A percentile compares a stretch with the other conserved stretches of the same genome.
These are phyloP conservation scores for Glossosoma conforme DNA, from an alignment of 1,140 invertebrate species.

Conservation along the genomic window DNA sequence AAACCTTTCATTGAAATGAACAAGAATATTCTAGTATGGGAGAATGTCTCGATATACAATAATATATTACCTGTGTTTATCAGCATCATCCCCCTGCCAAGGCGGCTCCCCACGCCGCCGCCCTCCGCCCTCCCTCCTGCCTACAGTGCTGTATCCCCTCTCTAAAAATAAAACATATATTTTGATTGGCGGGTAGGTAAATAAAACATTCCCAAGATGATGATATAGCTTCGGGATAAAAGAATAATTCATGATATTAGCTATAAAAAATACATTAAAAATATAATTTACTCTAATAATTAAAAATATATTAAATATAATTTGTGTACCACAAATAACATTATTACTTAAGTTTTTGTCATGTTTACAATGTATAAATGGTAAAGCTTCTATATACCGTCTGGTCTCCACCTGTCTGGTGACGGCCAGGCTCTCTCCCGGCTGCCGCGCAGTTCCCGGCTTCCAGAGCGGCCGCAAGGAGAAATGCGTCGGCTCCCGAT, in stretches of 20 bases:
- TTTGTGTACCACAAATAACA: no score
- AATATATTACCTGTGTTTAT: constrained; percentile 18
- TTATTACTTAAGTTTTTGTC: no score
- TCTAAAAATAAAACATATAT: constrained; percentile 13
- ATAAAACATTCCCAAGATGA: no score
- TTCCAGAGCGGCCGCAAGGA: constrained; percentile 17
- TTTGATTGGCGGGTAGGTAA: no score
- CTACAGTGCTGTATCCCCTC: constrained; percentile 29
- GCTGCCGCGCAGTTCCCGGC: constrained; percentile 13
- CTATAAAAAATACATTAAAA: no score
- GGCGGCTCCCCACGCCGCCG: constrained; percentile 25
- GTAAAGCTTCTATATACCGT: constrained; percentile 12
- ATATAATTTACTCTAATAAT: no score
- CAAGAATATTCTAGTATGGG: no score
- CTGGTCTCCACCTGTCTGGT: constrained; percentile 25
- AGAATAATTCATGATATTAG: no score
- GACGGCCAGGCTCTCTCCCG: constrained; percentile 25
- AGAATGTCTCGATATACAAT: no score
- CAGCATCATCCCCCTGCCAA: constrained; percentile 26
- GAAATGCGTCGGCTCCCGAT: constrained; percentile 17
- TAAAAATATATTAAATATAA: no score
- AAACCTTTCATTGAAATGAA: not conserved
- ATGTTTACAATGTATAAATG: no score
- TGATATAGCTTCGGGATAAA: no score
- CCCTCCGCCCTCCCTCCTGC: constrained; percentile 26